Conservation (phyloP, 2,113 vertebrate species). For the Pelecanus crispus region DNA sequence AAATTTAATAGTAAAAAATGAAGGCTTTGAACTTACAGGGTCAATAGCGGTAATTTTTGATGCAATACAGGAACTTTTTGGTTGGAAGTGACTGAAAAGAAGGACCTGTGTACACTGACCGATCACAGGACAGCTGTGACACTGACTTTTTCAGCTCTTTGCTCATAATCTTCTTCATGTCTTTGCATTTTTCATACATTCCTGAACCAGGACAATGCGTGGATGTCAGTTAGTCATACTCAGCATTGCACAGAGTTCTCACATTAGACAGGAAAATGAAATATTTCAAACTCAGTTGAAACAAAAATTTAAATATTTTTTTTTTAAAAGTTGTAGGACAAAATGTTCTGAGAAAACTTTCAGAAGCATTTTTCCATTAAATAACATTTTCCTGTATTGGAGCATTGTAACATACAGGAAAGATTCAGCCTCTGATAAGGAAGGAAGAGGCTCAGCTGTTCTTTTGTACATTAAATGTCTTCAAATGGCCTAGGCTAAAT, state of each 20-base stretch:
- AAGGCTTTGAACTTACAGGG: background rate
- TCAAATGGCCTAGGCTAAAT: background rate
- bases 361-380: background rate
- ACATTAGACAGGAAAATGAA: background rate
- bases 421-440: background rate
- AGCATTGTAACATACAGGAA: background rate
- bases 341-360: background rate
- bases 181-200: background rate
- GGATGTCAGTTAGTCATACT: background rate
- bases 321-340: background rate
- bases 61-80: background rate
- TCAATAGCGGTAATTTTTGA: background rate
- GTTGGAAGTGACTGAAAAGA: background rate
- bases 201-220: background rate
- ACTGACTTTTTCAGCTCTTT: fast-evolving
- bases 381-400: background rate
- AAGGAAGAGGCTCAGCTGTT: background rate
- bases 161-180: background rate
- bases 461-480: background rate
- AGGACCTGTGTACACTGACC: background rate
- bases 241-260: background rate
- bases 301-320: background rate
- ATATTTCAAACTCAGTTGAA: background rate
- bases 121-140: background rate
- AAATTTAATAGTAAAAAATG: background rate